phyloP scores from a whole-genome alignment of 2,113 vertebrate genomes.

The Nesoenas mayeri region DNA sequence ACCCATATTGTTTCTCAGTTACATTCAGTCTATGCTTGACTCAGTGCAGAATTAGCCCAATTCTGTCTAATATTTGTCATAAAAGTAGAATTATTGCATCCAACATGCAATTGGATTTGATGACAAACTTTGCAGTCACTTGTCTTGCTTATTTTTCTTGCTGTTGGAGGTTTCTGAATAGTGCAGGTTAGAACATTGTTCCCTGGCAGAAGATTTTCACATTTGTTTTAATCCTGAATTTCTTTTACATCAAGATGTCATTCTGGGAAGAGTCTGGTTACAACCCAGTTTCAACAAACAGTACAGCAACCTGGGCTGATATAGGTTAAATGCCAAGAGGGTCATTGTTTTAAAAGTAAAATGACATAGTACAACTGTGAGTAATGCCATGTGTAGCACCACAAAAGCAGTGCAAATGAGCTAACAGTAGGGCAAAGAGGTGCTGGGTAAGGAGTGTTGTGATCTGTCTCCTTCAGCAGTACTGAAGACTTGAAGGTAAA shows the following conservation, averaged over 20 bases:
- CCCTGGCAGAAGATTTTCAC: too few species aligned
- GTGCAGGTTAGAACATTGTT: not conserved
- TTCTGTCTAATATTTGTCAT: not conserved
- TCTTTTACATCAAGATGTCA: constrained; percentile 20
- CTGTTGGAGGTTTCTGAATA: constrained; percentile 38
- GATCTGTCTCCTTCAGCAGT: constrained; percentile 1
- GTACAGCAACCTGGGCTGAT: not conserved
- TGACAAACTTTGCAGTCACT: not conserved
- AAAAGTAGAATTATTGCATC: not conserved
- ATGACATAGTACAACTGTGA: not conserved
- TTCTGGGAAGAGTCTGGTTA: constrained; percentile 1
- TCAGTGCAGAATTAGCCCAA: not conserved
- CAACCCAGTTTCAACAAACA: constrained; percentile 37
- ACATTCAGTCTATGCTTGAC: not conserved
- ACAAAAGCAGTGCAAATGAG: not conserved
- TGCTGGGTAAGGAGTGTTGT: not conserved
- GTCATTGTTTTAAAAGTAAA: constrained; percentile 38
- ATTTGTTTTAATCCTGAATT: not conserved
- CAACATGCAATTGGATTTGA: not conserved
- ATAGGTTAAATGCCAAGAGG: constrained; percentile 20
- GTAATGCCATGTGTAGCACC: not conserved
- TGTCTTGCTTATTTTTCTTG: constrained; percentile 54
- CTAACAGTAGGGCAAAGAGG: not conserved
- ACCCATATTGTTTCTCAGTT: not conserved
- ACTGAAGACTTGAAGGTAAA: constrained; percentile 33